A percentile compares a stretch with the other conserved stretches of the same genome.
phyloP scores from a whole-genome alignment of 64 coral and sea anemone genomes.

The Montipora sp. region DNA sequence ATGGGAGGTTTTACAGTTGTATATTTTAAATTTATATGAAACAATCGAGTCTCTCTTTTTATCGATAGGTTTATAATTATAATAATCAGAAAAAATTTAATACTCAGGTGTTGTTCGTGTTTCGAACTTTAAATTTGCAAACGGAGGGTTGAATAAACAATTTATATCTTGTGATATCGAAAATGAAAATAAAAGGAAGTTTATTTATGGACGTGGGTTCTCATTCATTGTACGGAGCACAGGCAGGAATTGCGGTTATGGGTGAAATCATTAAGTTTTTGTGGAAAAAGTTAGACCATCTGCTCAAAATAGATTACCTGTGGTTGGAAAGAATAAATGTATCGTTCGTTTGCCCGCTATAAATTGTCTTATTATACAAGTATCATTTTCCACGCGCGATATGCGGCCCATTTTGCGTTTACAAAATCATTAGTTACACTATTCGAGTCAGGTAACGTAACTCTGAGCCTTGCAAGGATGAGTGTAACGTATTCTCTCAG shows the following conservation, averaged over 20 bases:
- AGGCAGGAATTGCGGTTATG: conserved; percentile 31
- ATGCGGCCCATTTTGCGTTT: neutral
- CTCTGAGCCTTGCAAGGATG: no score
- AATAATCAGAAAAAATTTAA: neutral
- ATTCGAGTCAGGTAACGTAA: neutral
- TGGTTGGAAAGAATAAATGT: neutral
- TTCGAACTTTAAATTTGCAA: conserved; percentile 6
- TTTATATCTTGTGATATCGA: conserved; percentile 12
- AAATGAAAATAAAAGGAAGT: conserved; percentile 35
- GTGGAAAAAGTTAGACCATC: neutral
- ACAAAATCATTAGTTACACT: neutral
- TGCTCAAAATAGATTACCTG: neutral
- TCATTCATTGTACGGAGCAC: neutral
- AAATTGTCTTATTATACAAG: neutral
- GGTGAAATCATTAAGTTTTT: conserved; percentile 12
- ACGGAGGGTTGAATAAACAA: neutral
- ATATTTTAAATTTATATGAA: conserved; percentile 18
- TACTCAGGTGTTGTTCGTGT: conserved; percentile 3
- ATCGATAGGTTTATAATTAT: neutral
- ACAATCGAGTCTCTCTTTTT: neutral
- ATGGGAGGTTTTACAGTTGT: conserved; percentile 3
- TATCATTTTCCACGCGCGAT: neutral
- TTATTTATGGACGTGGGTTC: conserved; percentile 27
- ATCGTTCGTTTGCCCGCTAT: neutral
- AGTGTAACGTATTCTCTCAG: neutral